These are phyloP conservation scores for Garrulus glandarius DNA, from an alignment of 2,797 vertebrate species.

Conservation along the genomic window DNA sequence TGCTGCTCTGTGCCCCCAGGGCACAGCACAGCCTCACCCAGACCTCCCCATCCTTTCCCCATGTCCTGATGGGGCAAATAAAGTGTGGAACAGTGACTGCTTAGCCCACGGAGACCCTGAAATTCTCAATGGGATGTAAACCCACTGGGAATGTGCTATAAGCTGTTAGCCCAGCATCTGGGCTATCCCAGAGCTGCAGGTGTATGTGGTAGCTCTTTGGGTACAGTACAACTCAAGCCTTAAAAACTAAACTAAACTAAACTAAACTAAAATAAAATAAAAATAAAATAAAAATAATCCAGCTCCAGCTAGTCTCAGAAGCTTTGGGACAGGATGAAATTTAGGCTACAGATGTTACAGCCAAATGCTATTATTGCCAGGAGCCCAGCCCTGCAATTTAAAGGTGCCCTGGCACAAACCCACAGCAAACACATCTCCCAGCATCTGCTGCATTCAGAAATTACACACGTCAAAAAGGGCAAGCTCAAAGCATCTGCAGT, in stretches of 20 bases:
- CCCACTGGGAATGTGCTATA: rapidly evolving
- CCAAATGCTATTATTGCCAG: background rate
- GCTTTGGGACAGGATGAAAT: background rate
- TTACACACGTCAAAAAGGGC: background rate
- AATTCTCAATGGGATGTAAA: background rate
- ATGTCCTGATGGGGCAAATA: background rate
- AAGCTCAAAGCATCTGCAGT: background rate
- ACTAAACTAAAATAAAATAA: background rate
- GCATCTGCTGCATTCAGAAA: background rate
- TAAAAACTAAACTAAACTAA: background rate
- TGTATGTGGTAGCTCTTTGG: background rate
- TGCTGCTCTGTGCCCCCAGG: rapidly evolving
- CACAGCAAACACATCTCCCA: background rate
- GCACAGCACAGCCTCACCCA: background rate
- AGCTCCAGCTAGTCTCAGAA: background rate
- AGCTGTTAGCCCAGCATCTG: background rate
- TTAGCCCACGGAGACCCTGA: background rate
- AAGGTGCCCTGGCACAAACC: background rate
- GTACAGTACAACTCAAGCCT: background rate
- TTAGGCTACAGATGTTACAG: background rate
- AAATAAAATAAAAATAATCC: background rate
- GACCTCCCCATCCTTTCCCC: background rate
- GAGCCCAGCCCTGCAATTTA: background rate
- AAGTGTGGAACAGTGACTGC: background rate
- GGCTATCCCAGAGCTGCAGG: background rate